Evolutionary conservation across 1,140 invertebrate species (phyloP).

Genomic region (Diorhabda carinulata): DNA sequence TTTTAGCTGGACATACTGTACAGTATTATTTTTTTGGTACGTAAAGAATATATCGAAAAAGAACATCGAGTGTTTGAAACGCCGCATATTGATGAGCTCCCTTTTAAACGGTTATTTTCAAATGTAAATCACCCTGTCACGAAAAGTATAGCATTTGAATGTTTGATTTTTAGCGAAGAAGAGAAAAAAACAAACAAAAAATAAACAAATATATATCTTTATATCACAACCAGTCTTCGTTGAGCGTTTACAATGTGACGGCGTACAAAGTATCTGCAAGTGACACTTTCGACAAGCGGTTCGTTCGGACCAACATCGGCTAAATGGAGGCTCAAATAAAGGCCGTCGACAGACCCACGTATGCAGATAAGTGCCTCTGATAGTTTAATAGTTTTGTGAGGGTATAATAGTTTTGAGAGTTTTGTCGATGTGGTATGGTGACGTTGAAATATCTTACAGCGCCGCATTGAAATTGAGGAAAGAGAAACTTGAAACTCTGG

Average conservation of each 20-base stretch:
- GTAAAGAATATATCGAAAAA: no score
- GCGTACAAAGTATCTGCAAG: slow-evolving; percentile 9
- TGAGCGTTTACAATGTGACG: slow-evolving; percentile 3
- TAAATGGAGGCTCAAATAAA: slow-evolving; percentile 10
- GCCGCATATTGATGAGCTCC: no score
- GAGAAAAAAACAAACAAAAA: neutral
- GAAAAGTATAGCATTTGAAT: neutral
- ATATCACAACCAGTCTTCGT: slow-evolving; percentile 13
- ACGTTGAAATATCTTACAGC: neutral
- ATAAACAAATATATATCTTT: slow-evolving; percentile 5
- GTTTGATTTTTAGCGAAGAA: neutral
- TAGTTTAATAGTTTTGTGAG: slow-evolving; percentile 14
- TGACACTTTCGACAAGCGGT: slow-evolving; percentile 11
- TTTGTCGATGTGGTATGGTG: slow-evolving; percentile 4
- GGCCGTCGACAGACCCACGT: slow-evolving; percentile 6
- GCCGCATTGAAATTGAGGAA: neutral
- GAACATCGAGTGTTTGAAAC: no score
- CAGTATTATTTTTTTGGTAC: no score
- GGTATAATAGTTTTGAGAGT: slow-evolving; percentile 5
- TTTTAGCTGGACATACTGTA: no score
- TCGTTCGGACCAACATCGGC: slow-evolving; percentile 4
- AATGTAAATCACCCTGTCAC: neutral
- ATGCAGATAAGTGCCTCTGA: slow-evolving; percentile 13
- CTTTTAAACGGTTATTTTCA: no score
- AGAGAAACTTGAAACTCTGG: neutral